Evolutionary conservation across 2,888 invertebrate species (phyloP), one percentile per base, ranked within the genome.

Genomic region (Imbricaverruca yamaguchii): DNA sequence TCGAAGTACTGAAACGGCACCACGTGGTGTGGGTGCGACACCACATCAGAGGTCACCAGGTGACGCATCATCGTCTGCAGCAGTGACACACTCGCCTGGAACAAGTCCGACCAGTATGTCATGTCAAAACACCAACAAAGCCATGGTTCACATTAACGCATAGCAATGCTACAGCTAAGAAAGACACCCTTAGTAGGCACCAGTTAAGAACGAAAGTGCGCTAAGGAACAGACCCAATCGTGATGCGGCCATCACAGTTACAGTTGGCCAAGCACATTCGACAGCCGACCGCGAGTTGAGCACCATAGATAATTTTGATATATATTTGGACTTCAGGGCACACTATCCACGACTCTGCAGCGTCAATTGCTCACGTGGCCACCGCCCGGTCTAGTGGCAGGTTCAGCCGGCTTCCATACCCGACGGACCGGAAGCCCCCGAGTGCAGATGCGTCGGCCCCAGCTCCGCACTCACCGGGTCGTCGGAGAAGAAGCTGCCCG

Each of bases 1-100:
- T 89, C 89, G 85, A 89, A 89, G 85, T 87, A 90, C 85, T 89
- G 88, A 53, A 89, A 85, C 74, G 86, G 85, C 0, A 90, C 89
- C 15, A 87, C 86, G 80, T 87, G 85, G 84, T 90, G 89, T 21
- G 86, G 86, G 83, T 88, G 87, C 53, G 85, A 85, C 83, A 88
- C 88, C 13, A 90, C 88, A 63, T 88, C 87, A 82, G 88, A 88
- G 6, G 87, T 87, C 18, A 89, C 86, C 83, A 89, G 84, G 86
- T 87, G 83, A 82, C 87, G 85, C 87, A 89, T 87, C 88, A 89
- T 87, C 82, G 87, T 86, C 83, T 88, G 88, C 83, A 89, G 84
- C 56, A 86, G 86, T 8, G 87, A 84, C 10, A 85, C 86, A 83
- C 87, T 88, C 11, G 85, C 84, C 81, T 86, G 84, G 81, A 13